A percentile compares a stretch with the other conserved stretches of the same genome.
Evolutionary conservation across 1,140 invertebrate species (phyloP).

Genomic region (Acromyrmex heyeri): DNA sequence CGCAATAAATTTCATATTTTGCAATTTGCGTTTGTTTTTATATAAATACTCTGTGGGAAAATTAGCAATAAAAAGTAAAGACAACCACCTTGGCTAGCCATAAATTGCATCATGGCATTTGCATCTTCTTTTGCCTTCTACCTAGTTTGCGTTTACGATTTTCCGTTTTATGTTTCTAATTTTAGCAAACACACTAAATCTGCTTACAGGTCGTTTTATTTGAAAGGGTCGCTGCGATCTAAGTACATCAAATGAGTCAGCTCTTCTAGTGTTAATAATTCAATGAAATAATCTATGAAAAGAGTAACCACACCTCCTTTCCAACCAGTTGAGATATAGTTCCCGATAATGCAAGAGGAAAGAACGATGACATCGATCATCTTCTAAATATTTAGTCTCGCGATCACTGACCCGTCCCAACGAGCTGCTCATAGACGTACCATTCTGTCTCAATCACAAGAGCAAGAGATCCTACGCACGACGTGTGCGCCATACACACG

Average conservation of each 20-base stretch:
- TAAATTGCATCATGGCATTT: slow-evolving; percentile 18
- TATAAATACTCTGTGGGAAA: slow-evolving; percentile 9
- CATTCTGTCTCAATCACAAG: slow-evolving; percentile 47
- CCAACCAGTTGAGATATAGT: slow-evolving; percentile 17
- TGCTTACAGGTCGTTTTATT: neutral
- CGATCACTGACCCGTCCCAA: slow-evolving; percentile 78
- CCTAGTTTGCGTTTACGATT: slow-evolving; percentile 1
- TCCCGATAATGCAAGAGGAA: slow-evolving; percentile 71
- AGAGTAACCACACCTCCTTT: slow-evolving; percentile 19
- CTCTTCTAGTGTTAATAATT: slow-evolving; percentile 53
- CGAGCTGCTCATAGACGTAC: slow-evolving; percentile 53
- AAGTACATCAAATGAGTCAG: slow-evolving; percentile 27
- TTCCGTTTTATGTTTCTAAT: slow-evolving; percentile 20
- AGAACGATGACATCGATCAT: slow-evolving; percentile 69
- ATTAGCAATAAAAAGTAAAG: neutral
- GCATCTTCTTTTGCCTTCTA: slow-evolving; percentile 6
- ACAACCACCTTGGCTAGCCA: no score
- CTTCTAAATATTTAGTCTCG: slow-evolving; percentile 80
- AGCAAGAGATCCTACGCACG: slow-evolving; percentile 39
- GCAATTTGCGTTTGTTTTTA: neutral
- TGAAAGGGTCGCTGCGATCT: neutral
- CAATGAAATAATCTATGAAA: slow-evolving; percentile 56
- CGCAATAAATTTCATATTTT: slow-evolving; percentile 28
- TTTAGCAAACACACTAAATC: slow-evolving; percentile 35
- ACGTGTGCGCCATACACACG: slow-evolving; percentile 26